Evolutionary conservation across 2,888 invertebrate genomes (phyloP), one percentile per base, ranked within the genome.

Genomic region (Melitaea athalia): DNA sequence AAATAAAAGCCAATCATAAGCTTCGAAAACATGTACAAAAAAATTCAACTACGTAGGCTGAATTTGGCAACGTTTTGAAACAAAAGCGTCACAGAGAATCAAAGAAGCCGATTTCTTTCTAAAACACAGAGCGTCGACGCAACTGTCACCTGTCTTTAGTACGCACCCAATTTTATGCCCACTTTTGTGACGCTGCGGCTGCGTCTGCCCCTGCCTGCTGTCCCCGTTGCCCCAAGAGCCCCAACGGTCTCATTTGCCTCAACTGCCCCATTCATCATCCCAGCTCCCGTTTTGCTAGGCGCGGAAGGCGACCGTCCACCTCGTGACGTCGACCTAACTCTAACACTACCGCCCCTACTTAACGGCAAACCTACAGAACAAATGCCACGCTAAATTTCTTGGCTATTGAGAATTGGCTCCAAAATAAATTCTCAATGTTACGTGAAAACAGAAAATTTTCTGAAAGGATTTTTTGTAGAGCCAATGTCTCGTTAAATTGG

Each of bases 321-420:
- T 77, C 91, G 86, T 74, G 93, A 89, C 72, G 93, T 85, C 73
- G 94, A 92, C 85, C 93, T 93, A 86, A 94, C 91, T 82, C 94
- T 93, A 91, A 91, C 92, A 91, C 93, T 93, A 86, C 91, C 88
- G 76, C 93, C 93, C 87, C 94, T 94, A 91, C 94, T 94, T 90
- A 94, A 95, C 92, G 94, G 93, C 88, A 94, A 94, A 88, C 94
- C 94, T 91, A 94, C 88, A 91, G 88, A 85, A 90, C 83, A 91
- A 88, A 85, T 33, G 33, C 33, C 70, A 75, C 67, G 75, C 78
- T 77, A 77, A 76, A 76, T 73, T 74, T 73, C 75, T 63, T 65
- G 47, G 69, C 70, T 68, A 73, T 60, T 62, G 72, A 69, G 72
- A 72, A 71, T 73, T 73, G 72, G 70, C 69, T 69, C 73, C 53